Percentiles rank a stretch among this genome's conserved stretches.
phyloP scores from a whole-genome alignment of 2,797 vertebrate genomes.

The Myotis findleyi region DNA sequence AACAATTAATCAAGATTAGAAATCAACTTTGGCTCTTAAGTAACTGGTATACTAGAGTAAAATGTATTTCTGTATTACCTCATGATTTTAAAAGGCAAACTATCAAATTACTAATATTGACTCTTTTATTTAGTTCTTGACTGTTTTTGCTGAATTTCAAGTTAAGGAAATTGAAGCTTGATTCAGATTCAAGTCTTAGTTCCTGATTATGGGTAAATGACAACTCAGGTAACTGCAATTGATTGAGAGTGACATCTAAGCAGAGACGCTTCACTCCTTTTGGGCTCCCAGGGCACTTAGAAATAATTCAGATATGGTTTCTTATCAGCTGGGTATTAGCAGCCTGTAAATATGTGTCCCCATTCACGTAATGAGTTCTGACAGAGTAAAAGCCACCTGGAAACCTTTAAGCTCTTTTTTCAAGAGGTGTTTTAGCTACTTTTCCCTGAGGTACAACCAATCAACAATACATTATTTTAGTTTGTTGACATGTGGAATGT shows the following conservation, averaged over 20 bases:
- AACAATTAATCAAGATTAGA: constrained; percentile 51
- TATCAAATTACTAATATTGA: not conserved
- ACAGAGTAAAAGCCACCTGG: constrained; percentile 70
- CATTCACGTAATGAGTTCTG: constrained; percentile 72
- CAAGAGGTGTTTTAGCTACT: constrained; percentile 52
- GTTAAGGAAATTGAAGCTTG: not conserved
- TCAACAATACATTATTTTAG: not conserved
- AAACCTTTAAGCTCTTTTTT: constrained; percentile 66
- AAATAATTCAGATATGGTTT: constrained; percentile 64
- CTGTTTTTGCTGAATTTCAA: not conserved
- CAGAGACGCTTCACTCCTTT: constrained; percentile 48
- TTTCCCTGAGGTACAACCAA: constrained; percentile 32
- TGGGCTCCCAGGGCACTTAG: constrained; percentile 34
- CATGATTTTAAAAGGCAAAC: not conserved
- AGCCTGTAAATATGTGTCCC: constrained; percentile 65
- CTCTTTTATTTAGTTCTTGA: not conserved
- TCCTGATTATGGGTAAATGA: not conserved
- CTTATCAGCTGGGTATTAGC: constrained; percentile 59
- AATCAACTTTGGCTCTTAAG: constrained; percentile 40
- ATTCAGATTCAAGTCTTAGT: not conserved
- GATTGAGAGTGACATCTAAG: constrained; percentile 43
- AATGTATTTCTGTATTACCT: not conserved
- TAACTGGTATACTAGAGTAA: not conserved
- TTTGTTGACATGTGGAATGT: constrained; percentile 47
- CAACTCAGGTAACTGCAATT: not conserved